Percentiles rank a stretch among this genome's conserved stretches.
phyloP scores from a whole-genome alignment of 2,797 vertebrate genomes.

The Melanotaenia trifasciata region DNA sequence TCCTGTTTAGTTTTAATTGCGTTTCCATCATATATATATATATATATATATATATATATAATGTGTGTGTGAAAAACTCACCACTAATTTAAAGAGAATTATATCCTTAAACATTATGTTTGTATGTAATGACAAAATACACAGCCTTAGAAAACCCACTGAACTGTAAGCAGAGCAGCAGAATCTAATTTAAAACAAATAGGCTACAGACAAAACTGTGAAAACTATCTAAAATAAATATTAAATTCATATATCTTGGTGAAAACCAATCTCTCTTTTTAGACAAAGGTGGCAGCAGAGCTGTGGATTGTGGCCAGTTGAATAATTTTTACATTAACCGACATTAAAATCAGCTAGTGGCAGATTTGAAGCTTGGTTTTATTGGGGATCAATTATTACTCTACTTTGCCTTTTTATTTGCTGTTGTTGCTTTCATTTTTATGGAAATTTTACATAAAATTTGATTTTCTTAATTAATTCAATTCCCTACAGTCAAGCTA shows the following conservation, averaged over 20 bases:
- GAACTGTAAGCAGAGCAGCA: not conserved
- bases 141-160: not conserved
- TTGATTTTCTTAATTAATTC: slow-evolving; percentile 30
- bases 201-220: not conserved
- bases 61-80: not conserved
- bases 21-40: not conserved
- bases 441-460: slow-evolving; percentile 14
- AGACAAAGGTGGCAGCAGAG: not conserved
- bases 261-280: not conserved
- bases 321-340: not conserved
- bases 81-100: not conserved
- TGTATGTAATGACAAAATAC: not conserved
- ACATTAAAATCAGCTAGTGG: not conserved
- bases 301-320: not conserved
- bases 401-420: slow-evolving; percentile 15
- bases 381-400: not conserved
- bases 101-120: not conserved
- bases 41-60: too few species aligned
- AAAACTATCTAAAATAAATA: not conserved
- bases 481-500: slow-evolving; percentile 3
- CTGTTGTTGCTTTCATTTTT: slow-evolving; percentile 19
- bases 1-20: not conserved
- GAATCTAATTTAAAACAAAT: not conserved
- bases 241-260: not conserved
- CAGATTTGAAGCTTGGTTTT: not conserved